Percentiles rank a stretch among this genome's conserved stretches.
These are phyloP conservation scores for Leptatherina wallacei DNA, from an alignment of 2,797 vertebrate species.

Conservation along the genomic window DNA sequence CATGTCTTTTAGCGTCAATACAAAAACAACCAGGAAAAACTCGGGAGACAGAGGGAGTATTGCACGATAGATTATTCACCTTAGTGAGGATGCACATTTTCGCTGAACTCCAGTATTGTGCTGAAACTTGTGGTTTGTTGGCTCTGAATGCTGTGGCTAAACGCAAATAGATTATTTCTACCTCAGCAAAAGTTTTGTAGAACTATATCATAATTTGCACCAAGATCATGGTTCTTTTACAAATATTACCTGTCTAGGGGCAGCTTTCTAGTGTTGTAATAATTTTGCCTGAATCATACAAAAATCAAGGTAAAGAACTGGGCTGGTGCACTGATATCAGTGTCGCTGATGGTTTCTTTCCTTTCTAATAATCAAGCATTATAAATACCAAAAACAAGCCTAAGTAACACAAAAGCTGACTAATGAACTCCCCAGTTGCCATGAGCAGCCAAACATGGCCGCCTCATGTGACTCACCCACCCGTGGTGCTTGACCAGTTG, in stretches of 20 bases:
- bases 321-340: not conserved
- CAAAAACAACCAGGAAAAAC: no score
- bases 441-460: conserved; percentile 12
- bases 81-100: conserved; percentile 8
- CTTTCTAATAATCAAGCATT: not conserved
- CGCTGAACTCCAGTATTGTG: not conserved
- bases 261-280: not conserved
- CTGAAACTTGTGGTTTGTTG: not conserved
- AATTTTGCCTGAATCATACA: not conserved
- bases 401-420: conserved; percentile 1
- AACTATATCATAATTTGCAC: conserved; percentile 16
- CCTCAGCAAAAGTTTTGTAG: conserved; percentile 4
- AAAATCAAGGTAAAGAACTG: not conserved
- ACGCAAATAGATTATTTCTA: conserved; percentile 28
- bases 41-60: no score
- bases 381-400: conserved; percentile 12
- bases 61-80: no score
- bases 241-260: not conserved
- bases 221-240: conserved; percentile 9
- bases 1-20: not conserved
- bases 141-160: not conserved
- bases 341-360: not conserved
- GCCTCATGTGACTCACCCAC: conserved; percentile 10
- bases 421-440: conserved; percentile 15
- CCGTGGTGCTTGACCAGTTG: conserved; percentile 9